Evolutionary conservation across 2,797 vertebrate species (phyloP).

Genomic region (Botia almorhae): DNA sequence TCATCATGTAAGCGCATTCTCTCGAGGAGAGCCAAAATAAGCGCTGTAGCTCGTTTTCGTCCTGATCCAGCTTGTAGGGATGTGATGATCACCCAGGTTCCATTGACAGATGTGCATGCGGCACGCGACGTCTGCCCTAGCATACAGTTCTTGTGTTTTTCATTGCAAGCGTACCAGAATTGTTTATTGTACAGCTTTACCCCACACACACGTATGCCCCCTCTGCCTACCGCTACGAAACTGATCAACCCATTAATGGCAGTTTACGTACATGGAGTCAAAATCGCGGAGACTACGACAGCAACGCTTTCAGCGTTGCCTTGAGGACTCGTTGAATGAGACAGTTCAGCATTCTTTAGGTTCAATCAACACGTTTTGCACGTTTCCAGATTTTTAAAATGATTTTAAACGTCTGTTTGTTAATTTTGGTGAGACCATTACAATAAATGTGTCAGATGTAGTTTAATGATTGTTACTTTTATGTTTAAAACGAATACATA

Average conservation of each 20-base stretch:
- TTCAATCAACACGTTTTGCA: conserved; percentile 5
- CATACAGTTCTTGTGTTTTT: conserved; percentile 48
- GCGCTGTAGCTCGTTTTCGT: conserved; percentile 39
- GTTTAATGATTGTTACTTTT: background rate
- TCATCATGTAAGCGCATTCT: conserved; percentile 53
- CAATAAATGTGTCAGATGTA: background rate
- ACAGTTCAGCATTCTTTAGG: background rate
- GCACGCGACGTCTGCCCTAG: conserved; percentile 56
- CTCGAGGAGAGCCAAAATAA: conserved; percentile 45
- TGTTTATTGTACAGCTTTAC: conserved; percentile 55
- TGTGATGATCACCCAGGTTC: conserved; percentile 37
- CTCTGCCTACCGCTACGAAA: conserved; percentile 23
- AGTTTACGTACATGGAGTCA: conserved; percentile 12
- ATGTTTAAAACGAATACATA: background rate
- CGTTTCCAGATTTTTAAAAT: background rate
- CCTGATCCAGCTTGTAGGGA: conserved; percentile 37
- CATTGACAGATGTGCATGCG: conserved; percentile 61
- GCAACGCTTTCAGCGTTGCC: conserved; percentile 9
- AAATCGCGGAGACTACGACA: background rate
- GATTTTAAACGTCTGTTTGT: background rate
- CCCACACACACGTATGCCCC: conserved; percentile 38
- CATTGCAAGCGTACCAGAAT: conserved; percentile 56
- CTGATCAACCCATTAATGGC: conserved; percentile 33
- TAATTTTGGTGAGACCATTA: background rate
- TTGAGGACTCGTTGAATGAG: background rate